A percentile compares a stretch with the other conserved stretches of the same genome.
These are phyloP conservation scores for Drosophila melanosoma DNA, from an alignment of 2,888 invertebrate genomes.

Conservation along the genomic window DNA sequence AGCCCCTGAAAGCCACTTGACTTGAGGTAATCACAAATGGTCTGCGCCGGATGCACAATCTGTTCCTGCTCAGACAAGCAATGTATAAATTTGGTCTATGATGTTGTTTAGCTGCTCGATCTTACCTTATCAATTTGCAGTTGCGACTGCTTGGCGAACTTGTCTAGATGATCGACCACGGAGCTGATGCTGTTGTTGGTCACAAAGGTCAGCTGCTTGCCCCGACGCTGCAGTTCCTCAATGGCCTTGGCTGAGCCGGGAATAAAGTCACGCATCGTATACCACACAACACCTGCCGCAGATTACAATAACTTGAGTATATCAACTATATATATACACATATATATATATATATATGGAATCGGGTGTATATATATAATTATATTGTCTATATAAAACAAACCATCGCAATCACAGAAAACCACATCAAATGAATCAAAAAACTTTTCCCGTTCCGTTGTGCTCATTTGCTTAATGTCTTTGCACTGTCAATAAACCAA, in stretches of 20 bases:
- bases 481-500: constrained; percentile 41
- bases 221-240: constrained; percentile 80
- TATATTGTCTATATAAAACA: constrained; percentile 3
- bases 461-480: constrained; percentile 59
- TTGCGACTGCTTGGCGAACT: constrained; percentile 67
- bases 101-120: neutral
- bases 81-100: neutral
- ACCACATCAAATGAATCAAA: constrained; percentile 86
- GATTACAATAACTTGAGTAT: neutral
- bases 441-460: constrained; percentile 79
- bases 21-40: constrained; percentile 86
- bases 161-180: constrained; percentile 70
- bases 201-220: constrained; percentile 85
- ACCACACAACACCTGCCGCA: constrained; percentile 86
- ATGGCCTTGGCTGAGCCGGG: constrained; percentile 84
- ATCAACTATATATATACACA: neutral
- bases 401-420: constrained; percentile 87
- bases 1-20: constrained; percentile 85
- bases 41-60: constrained; percentile 84
- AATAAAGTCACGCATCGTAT: constrained; percentile 81
- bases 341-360: neutral
- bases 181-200: constrained; percentile 85
- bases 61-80: constrained; percentile 50
- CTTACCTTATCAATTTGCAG: constrained; percentile 77
- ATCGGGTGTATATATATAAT: neutral